These are phyloP conservation scores for Glaucidium brasilianum DNA, from an alignment of 2,113 vertebrate species.

Conservation along the genomic window DNA sequence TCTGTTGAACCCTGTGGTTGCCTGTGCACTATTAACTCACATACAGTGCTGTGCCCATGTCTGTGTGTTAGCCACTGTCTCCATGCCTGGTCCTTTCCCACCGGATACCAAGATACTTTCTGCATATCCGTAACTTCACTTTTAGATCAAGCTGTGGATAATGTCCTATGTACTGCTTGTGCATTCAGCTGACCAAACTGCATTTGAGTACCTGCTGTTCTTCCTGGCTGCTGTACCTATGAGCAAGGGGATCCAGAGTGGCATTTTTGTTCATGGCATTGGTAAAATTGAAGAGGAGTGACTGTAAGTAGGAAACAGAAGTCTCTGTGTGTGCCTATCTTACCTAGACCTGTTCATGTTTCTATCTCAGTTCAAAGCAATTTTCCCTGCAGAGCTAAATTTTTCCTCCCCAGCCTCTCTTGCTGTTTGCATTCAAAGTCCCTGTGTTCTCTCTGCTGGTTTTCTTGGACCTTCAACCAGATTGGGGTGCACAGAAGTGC, in stretches of 20 bases:
- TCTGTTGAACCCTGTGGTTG: rapidly evolving
- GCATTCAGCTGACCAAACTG: neutral
- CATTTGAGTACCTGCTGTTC: neutral
- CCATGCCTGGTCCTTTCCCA: neutral
- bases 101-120: neutral
- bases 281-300: neutral
- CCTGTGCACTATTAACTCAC: neutral
- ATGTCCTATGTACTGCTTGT: neutral
- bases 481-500: neutral
- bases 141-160: neutral
- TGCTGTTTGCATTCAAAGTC: neutral
- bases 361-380: neutral
- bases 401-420: neutral
- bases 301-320: neutral
- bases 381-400: neutral
- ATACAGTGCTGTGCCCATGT: neutral
- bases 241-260: neutral
- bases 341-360: neutral
- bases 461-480: neutral
- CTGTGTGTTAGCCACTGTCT: neutral
- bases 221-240: neutral
- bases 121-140: neutral
- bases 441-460: neutral
- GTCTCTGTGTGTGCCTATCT: neutral
- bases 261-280: neutral